These are phyloP conservation scores for Ochropleura plecta DNA, from an alignment of 2,888 invertebrate species.

Conservation along the genomic window DNA sequence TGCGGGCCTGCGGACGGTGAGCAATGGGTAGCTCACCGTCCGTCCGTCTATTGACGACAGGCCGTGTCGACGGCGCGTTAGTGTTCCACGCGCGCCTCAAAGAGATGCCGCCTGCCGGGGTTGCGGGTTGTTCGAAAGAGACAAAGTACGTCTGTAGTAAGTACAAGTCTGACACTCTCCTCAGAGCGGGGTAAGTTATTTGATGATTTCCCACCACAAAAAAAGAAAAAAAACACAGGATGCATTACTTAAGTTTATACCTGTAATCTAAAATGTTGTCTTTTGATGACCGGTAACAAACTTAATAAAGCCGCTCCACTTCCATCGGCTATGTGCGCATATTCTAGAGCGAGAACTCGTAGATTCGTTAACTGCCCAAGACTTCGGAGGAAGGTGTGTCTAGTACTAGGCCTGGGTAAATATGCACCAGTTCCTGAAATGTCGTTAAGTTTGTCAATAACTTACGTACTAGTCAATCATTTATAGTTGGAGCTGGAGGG, in stretches of 20 bases:
- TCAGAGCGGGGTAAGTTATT: too few relatives aligned
- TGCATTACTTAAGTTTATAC: slow-evolving; percentile 59
- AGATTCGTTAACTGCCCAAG: slow-evolving; percentile 77
- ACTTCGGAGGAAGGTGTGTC: slow-evolving; percentile 80
- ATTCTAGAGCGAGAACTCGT: slow-evolving; percentile 82
- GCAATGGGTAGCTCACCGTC: too few relatives aligned
- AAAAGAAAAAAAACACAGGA: too few relatives aligned
- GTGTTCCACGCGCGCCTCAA: too few relatives aligned
- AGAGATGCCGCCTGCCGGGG: too few relatives aligned
- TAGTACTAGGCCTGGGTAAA: slow-evolving; percentile 77
- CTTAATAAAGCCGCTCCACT: slow-evolving; percentile 79
- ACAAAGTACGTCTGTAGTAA: too few relatives aligned
- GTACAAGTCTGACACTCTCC: too few relatives aligned
- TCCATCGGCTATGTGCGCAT: slow-evolving; percentile 82
- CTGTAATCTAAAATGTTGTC: slow-evolving; percentile 83
- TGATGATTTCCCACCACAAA: too few relatives aligned
- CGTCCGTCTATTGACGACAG: too few relatives aligned
- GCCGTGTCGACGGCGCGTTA: too few relatives aligned
- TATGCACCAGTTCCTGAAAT: slow-evolving; percentile 81
- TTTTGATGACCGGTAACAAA: slow-evolving; percentile 79
- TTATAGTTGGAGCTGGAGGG: background rate
- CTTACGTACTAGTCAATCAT: background rate
- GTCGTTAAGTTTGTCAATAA: background rate
- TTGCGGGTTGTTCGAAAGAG: too few relatives aligned
- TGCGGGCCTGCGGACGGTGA: too few relatives aligned